A percentile compares a stretch with the other conserved stretches of the same genome.
phyloP scores from a whole-genome alignment of 2,113 vertebrate genomes.

The Emberiza fucata region DNA sequence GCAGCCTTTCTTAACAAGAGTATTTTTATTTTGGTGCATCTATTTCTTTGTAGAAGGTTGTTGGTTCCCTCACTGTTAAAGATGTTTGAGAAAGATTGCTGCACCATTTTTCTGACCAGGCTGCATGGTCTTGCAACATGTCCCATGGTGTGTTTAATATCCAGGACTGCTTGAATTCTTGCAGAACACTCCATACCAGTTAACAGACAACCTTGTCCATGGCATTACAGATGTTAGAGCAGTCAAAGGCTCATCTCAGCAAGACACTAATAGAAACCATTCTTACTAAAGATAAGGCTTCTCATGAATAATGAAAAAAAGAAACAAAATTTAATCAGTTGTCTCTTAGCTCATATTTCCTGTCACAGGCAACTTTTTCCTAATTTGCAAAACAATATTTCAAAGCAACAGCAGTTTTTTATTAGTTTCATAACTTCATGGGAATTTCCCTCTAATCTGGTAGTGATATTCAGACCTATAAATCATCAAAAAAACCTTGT shows the following conservation, averaged over 20 bases:
- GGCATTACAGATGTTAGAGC: background rate
- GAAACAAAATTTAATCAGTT: background rate
- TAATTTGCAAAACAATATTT: background rate
- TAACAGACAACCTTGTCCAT: background rate
- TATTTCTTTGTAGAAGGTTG: background rate
- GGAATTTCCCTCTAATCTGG: background rate
- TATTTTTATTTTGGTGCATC: background rate
- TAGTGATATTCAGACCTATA: background rate
- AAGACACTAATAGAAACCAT: slow-evolving; percentile 9
- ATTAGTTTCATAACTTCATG: background rate
- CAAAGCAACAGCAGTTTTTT: background rate
- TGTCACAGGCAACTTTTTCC: background rate
- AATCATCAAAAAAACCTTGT: background rate
- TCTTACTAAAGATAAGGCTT: background rate
- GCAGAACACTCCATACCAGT: background rate
- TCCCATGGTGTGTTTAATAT: background rate
- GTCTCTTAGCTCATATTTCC: background rate
- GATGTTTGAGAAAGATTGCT: background rate
- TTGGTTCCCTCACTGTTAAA: background rate
- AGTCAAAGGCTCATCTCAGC: background rate
- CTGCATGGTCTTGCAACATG: background rate
- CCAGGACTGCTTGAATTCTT: background rate
- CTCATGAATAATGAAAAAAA: background rate
- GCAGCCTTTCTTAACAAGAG: background rate
- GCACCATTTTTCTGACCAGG: background rate